These are phyloP conservation scores for Paradisaea rubra DNA, from an alignment of 2,113 vertebrate species.

Conservation along the genomic window DNA sequence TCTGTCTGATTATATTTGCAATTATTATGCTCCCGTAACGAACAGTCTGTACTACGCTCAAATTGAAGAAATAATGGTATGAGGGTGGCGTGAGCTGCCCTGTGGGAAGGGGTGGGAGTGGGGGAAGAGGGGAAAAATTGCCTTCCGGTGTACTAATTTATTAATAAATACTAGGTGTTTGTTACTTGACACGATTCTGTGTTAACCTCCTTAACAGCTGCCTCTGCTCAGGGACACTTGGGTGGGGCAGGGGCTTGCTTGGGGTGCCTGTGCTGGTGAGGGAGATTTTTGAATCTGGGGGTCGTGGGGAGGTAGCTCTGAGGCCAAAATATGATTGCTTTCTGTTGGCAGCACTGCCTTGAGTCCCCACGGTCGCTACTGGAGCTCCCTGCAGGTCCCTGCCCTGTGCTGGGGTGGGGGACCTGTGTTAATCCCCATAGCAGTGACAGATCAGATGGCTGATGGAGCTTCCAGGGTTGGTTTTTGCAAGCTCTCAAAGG, in stretches of 20 bases:
- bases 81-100: slow-evolving; percentile 30
- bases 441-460: background rate
- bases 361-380: accelerated
- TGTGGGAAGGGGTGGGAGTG: slow-evolving; percentile 28
- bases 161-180: slow-evolving; percentile 85
- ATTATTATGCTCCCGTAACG: slow-evolving; percentile 59
- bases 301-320: accelerated
- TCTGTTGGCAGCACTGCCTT: background rate
- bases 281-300: background rate
- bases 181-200: slow-evolving; percentile 64
- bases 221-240: background rate
- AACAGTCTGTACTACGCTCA: slow-evolving; percentile 54
- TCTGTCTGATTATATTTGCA: slow-evolving; percentile 72
- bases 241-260: background rate
- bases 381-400: background rate
- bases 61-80: background rate
- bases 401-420: accelerated
- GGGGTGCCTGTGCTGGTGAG: background rate
- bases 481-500: background rate
- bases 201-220: slow-evolving; percentile 30
- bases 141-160: slow-evolving; percentile 83
- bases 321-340: background rate
- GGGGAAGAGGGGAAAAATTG: slow-evolving; percentile 68
- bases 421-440: background rate
- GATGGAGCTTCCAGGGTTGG: background rate